Percentiles rank a stretch among this genome's conserved stretches.
Conservation (phyloP, 2,888 invertebrate species). For the Sarcophaga carnaria region DNA sequence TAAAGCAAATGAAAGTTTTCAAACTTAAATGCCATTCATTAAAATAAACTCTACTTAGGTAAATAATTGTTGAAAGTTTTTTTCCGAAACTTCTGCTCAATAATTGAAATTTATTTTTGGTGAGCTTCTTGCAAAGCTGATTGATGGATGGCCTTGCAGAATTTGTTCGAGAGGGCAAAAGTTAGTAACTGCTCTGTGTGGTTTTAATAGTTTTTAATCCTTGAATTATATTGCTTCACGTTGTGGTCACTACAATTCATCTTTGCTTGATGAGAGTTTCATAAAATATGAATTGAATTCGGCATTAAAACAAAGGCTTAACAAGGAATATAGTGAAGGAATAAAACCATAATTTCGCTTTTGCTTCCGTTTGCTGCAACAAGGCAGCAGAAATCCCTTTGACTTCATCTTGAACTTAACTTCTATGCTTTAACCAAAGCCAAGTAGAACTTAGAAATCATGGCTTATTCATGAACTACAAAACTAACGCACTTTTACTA, state of each 20-base stretch:
- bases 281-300: conserved; percentile 39
- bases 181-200: background rate
- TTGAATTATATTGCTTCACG: conserved; percentile 30
- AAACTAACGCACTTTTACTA: conserved; percentile 65
- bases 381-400: conserved; percentile 46
- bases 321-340: background rate
- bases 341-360: background rate
- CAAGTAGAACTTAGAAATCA: conserved; percentile 61
- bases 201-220: conserved; percentile 27
- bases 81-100: background rate
- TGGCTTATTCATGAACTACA: conserved; percentile 72
- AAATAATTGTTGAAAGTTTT: conserved; percentile 51
- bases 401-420: conserved; percentile 58
- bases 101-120: conserved; percentile 13
- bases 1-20: conserved; percentile 37
- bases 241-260: conserved; percentile 58
- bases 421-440: conserved; percentile 39
- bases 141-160: conserved; percentile 57
- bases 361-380: conserved; percentile 27
- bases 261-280: conserved; percentile 44
- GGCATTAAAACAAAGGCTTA: background rate
- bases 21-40: conserved; percentile 30
- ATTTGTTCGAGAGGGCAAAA: conserved; percentile 15
- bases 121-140: background rate
- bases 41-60: conserved; percentile 10